These are phyloP conservation scores for Ageneiosus marmoratus DNA, from an alignment of 2,113 vertebrate genomes.

Conservation along the genomic window DNA sequence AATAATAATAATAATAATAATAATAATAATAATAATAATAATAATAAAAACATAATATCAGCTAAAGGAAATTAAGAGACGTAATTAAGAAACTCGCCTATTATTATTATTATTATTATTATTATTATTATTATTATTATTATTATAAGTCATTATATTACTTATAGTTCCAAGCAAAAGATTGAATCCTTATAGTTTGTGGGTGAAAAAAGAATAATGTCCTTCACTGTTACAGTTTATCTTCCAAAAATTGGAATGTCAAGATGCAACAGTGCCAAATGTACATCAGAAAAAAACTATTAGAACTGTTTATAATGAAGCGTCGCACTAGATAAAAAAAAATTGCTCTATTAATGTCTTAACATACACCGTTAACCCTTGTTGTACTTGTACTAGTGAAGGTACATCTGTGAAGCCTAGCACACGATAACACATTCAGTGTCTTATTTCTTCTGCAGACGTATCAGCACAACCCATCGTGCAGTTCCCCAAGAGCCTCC, in stretches of 20 bases:
- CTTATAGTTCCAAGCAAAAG: neutral
- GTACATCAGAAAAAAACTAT: neutral
- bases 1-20: no score
- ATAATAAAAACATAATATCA: no score
- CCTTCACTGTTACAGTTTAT: neutral
- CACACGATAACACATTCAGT: neutral
- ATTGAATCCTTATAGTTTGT: neutral
- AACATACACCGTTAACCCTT: neutral
- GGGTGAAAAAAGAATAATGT: neutral
- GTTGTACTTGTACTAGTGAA: no score
- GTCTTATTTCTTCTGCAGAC: slow-evolving; percentile 71
- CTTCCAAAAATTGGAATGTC: neutral
- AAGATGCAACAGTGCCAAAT: neutral
- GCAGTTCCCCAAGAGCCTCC: slow-evolving; percentile 84
- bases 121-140: no score
- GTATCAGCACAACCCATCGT: slow-evolving; percentile 84
- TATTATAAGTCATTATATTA: neutral
- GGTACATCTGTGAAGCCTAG: neutral
- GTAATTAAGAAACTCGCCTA: no score
- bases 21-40: neutral
- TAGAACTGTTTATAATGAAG: neutral
- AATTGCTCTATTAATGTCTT: neutral
- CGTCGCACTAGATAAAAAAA: no score
- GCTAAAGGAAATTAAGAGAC: neutral
- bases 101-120: no score